Evolutionary conservation across 2,797 vertebrate genomes (phyloP).

Genomic region (Oreochromis mossambicus): DNA sequence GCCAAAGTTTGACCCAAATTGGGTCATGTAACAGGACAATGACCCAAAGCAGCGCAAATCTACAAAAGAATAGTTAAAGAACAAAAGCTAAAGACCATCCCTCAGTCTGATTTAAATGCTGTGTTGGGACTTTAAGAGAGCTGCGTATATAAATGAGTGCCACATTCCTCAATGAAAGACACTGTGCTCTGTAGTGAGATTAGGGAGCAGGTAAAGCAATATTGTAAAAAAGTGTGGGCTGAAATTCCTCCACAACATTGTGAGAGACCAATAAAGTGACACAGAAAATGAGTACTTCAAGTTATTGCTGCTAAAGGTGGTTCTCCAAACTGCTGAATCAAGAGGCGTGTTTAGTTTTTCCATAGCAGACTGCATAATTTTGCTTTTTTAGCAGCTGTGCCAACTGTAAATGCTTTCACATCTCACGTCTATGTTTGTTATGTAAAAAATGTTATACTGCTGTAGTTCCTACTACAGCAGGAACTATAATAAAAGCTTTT

Average conservation of each 20-base stretch:
- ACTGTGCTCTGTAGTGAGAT: background rate
- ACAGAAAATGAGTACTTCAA: background rate
- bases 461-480: background rate
- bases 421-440: background rate
- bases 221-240: background rate
- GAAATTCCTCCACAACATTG: background rate
- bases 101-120: background rate
- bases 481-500: background rate
- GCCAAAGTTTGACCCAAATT: background rate
- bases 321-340: background rate
- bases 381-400: background rate
- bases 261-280: background rate
- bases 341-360: background rate
- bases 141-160: background rate
- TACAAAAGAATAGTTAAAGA: background rate
- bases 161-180: background rate
- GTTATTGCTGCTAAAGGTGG: background rate
- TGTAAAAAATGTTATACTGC: background rate
- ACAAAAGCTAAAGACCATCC: background rate
- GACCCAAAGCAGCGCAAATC: background rate
- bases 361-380: background rate
- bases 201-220: background rate
- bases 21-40: background rate
- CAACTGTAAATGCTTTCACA: background rate
- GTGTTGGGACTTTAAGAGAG: background rate